Evolutionary conservation across 2,113 vertebrate genomes (phyloP).

Genomic region (Oryzias celebensis): DNA sequence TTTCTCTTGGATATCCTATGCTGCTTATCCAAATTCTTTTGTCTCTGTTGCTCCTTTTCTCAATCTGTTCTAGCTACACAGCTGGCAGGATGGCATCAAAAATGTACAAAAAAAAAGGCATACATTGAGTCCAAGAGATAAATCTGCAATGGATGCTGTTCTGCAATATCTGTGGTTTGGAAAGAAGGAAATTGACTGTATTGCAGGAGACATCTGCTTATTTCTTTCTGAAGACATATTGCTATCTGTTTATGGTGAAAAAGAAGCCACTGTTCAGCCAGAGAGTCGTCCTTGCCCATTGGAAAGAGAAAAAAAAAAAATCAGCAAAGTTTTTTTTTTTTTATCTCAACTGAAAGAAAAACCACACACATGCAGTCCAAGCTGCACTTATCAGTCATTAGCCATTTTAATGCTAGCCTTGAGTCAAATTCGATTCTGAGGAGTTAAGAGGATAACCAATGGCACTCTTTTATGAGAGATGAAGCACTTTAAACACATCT

Average conservation of each 20-base stretch:
- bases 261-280: slow-evolving; percentile 42
- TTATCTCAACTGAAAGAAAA: slow-evolving; percentile 58
- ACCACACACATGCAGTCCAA: slow-evolving; percentile 64
- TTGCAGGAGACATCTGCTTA: slow-evolving; percentile 25
- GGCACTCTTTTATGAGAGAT: slow-evolving; percentile 37
- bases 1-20: slow-evolving; percentile 64
- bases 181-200: slow-evolving; percentile 21
- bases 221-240: slow-evolving; percentile 45
- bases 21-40: slow-evolving; percentile 50
- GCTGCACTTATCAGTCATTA: slow-evolving; percentile 73
- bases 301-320: slow-evolving; percentile 6
- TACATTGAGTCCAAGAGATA: slow-evolving; percentile 47
- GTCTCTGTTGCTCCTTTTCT: slow-evolving; percentile 29
- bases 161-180: slow-evolving; percentile 24
- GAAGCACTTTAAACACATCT: slow-evolving; percentile 30
- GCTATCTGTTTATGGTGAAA: slow-evolving; percentile 60
- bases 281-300: slow-evolving; percentile 35
- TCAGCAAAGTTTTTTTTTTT: slow-evolving; percentile 57
- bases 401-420: slow-evolving; percentile 71
- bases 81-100: slow-evolving; percentile 55
- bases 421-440: slow-evolving; percentile 66
- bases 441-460: slow-evolving; percentile 66
- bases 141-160: slow-evolving; percentile 43
- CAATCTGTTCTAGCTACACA: slow-evolving; percentile 46
- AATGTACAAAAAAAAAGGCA: slow-evolving; percentile 55